Evolutionary conservation across 2,888 invertebrate species (phyloP).

Genomic region (Folsomia candida): DNA sequence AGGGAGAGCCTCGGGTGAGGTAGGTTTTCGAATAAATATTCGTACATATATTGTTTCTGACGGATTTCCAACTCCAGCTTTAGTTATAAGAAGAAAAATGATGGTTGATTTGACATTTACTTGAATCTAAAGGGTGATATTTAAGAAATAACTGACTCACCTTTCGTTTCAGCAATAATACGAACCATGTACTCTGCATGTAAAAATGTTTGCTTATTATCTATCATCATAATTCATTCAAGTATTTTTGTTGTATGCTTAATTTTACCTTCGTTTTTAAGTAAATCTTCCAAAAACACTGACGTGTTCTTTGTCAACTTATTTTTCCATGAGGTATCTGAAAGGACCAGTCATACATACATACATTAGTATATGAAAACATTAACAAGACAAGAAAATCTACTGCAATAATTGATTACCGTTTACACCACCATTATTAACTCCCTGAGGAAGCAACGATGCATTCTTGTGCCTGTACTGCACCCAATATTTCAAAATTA

Average conservation of each 20-base stretch:
- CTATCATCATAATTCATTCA: no score
- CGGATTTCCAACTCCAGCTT: conserved; percentile 40
- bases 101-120: no score
- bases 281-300: conserved; percentile 36
- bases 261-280: conserved; percentile 31
- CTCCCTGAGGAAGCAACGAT: conserved; percentile 10
- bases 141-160: no score
- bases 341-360: no score
- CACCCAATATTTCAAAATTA: conserved; percentile 43
- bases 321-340: conserved; percentile 26
- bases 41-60: conserved; percentile 28
- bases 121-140: no score
- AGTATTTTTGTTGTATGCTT: no score
- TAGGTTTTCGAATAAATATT: conserved; percentile 31
- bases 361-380: no score
- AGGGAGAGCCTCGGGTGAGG: neutral
- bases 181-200: conserved; percentile 38
- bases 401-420: no score
- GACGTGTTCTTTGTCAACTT: conserved; percentile 39
- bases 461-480: conserved; percentile 38
- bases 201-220: no score
- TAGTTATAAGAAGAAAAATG: no score
- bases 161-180: conserved; percentile 45
- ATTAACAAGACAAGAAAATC: no score
- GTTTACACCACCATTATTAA: no score